Evolutionary conservation across 2,113 vertebrate species (phyloP), one percentile per base, ranked within the genome.

Genomic region (Micromys minutus): DNA sequence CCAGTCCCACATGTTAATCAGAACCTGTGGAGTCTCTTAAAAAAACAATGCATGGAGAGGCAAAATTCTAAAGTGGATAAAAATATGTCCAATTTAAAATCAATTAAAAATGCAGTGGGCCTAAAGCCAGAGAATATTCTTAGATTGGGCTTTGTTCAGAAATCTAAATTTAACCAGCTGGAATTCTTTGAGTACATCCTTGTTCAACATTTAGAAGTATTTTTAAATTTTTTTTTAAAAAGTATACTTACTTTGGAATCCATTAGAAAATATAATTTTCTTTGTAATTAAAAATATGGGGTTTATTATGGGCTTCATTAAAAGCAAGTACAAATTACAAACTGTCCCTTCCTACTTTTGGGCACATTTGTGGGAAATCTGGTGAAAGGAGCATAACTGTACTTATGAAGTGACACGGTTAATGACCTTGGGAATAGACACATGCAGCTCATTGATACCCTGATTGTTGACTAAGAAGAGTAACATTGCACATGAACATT

Each of bases 11-110:
- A n/a, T 52, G 84, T 6, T 76, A 88, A 93, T 95, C 87, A 90
- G 47, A 96, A 81, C 84, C 47, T 59, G 52, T 67, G 80, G 89
- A 87, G 15, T 59, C 21, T 89, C 31, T 94, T 79, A 55, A 61
- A 69, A 21, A 22, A 84, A 90, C 47, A 93, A 94, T 81, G 61
- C 42, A 81, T n/a, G 1, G 6, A 90, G 61, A 65, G 89, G 59
- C 24, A 88, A 94, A 72, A 91, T 89, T 86, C 47, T 80, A 79
- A 92, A 93, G 42, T 92, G 80, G 94, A 93, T 91, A 91, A 96
- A 96, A 97, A 92, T 76, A 83, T 59, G 59, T 96, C n/a, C 84
- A 98, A 93, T 97, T 97, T 93, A 90, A 45, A 96, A 94, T 95
- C 79, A 96, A 80, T 91, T 94, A 91, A 93, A 96, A 96, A 87